Conservation (phyloP, 1,140 invertebrate species). For the Spodoptera litura region DNA sequence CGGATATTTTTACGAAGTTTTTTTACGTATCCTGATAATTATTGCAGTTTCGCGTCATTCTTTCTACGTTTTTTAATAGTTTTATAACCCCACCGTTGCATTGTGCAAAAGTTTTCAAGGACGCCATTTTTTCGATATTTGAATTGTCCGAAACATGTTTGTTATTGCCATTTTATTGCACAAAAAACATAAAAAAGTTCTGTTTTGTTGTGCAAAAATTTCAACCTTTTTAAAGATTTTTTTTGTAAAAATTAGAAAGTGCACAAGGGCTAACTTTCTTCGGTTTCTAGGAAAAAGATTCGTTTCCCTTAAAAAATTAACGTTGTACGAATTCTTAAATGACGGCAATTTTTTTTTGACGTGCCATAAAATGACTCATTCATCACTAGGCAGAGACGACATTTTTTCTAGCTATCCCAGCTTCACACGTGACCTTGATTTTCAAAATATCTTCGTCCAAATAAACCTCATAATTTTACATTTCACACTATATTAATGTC, state of each 20-base stretch:
- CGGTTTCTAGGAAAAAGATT: conserved; percentile 32
- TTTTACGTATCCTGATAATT: background rate
- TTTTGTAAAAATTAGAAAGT: conserved; percentile 57
- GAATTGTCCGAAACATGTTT: conserved; percentile 31
- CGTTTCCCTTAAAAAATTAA: background rate
- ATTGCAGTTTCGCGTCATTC: conserved; percentile 31
- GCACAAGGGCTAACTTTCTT: conserved; percentile 43
- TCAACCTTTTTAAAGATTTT: conserved; percentile 41
- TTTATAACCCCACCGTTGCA: conserved; percentile 47
- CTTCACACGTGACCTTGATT: too few species aligned
- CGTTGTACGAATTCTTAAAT: background rate
- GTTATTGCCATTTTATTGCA: conserved; percentile 50
- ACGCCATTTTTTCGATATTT: conserved; percentile 24
- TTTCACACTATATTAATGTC: too few species aligned
- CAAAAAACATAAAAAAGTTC: too few species aligned
- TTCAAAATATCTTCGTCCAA: too few species aligned
- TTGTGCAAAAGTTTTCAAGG: conserved; percentile 55
- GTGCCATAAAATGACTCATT: background rate
- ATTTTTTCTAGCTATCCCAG: too few species aligned
- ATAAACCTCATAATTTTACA: too few species aligned
- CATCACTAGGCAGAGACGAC: too few species aligned
- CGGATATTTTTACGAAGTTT: background rate
- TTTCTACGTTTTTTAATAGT: conserved; percentile 47
- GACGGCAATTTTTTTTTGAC: background rate
- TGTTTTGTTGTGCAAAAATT: background rate